Percentiles rank a stretch among this genome's conserved stretches.
Conservation (phyloP, 2,797 vertebrate genomes). For the Gallinago solitaria region DNA sequence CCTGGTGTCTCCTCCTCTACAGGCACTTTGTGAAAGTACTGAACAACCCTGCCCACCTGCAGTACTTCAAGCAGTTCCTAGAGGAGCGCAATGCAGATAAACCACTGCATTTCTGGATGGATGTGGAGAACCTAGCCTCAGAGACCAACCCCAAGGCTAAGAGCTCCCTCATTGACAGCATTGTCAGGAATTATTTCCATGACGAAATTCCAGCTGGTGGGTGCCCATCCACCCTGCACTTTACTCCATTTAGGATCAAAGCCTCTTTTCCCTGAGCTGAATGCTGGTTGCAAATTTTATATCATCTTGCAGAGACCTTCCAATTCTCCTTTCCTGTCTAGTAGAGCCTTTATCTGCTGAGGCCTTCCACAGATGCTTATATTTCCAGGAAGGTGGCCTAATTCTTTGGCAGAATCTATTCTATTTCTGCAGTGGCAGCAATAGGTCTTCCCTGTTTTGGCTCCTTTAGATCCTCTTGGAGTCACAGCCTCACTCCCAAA, state of each 20-base stretch:
- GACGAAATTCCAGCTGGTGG: constrained; percentile 45
- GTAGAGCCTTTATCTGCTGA: neutral
- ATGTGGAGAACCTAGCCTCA: constrained; percentile 19
- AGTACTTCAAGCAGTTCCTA: constrained; percentile 70
- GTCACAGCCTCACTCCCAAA: neutral
- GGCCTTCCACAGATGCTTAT: neutral
- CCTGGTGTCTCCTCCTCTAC: neutral
- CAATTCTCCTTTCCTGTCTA: neutral
- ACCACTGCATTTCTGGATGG: constrained; percentile 58
- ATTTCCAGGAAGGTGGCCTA: neutral
- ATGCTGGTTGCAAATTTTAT: neutral
- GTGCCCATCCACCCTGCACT: neutral
- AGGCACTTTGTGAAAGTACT: constrained; percentile 67
- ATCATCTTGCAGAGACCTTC: neutral
- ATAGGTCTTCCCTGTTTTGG: neutral
- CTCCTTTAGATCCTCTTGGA: neutral
- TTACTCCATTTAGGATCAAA: neutral
- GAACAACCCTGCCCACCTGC: constrained; percentile 39
- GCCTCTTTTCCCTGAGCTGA: neutral
- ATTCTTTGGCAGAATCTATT: neutral
- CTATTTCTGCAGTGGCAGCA: neutral
- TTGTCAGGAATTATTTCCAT: constrained; percentile 59
- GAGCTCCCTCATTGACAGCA: neutral
- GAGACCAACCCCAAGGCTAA: constrained; percentile 4
- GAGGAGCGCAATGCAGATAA: neutral